Evolutionary conservation across 2,113 vertebrate species (phyloP), one percentile per base, ranked within the genome.

Genomic region (Tor tambroides): DNA sequence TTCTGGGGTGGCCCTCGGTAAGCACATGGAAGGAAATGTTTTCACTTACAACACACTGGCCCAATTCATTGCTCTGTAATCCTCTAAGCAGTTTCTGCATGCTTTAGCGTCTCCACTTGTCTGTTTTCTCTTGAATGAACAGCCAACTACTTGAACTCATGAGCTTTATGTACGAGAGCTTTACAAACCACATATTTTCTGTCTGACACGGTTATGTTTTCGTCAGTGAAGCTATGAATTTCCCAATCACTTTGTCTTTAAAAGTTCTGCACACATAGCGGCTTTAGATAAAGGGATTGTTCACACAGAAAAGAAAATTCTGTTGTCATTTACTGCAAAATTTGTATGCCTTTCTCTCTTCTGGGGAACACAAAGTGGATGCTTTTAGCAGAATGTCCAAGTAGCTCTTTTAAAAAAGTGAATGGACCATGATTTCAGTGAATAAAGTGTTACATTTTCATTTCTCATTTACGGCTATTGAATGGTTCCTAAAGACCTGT

Each of bases 21-120:
- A 90, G 87, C 88, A 91, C 91, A 93, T 92, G 91, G 86, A 88
- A 82, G 87, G 82, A 91, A 92, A 92, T 92, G 91, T 91, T 92
- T 93, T 87, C 32, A 41, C 88, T 80, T 28, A n/a, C 84, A 93
- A 87, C 92, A 95, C 93, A 95, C 93, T 93, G 92, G 91, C 91
- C 90, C 92, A 91, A 94, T 95, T 94, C 94, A 95, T 94, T 92
- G 89, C 88, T 87, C 21, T 81, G 87, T 95, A 95, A 95, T 95
- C 94, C 90, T 85, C 90, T 94, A 93, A 92, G 90, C 88, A 91
- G 89, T 91, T 87, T 90, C 91, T 90, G 90, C 91, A 89, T 92
- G 90, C 90, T 93, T 92, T 91, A 90, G 83, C 88, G 88, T 90
- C 84, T 92, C 89, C 85, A 72, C 83, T 85, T 86, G 87, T 88